These are phyloP conservation scores for Epirrhoe alternata DNA, from an alignment of 2,888 invertebrate genomes.

Conservation along the genomic window DNA sequence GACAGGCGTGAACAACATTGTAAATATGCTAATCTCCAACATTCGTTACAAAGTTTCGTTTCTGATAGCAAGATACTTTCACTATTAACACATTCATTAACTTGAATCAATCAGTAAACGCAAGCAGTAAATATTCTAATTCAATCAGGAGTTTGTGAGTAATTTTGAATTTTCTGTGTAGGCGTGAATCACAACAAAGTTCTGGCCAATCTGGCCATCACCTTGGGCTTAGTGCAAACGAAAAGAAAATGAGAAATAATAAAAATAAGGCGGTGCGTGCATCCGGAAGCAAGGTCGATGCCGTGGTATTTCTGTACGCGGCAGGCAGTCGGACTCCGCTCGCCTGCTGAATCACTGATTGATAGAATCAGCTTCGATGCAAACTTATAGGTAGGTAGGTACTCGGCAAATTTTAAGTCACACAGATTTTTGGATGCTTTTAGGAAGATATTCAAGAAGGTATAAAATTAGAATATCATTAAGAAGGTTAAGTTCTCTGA, in stretches of 20 bases:
- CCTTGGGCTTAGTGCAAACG: constrained; percentile 64
- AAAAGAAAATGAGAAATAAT: constrained; percentile 74
- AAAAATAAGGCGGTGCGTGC: constrained; percentile 76
- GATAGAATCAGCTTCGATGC: constrained; percentile 65
- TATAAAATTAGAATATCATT: not conserved
- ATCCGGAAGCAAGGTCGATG: constrained; percentile 79
- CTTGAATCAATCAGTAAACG: constrained; percentile 5
- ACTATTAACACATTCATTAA: constrained; percentile 3
- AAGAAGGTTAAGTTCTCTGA: not conserved
- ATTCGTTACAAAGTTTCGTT: constrained; percentile 13
- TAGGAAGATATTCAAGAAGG: not conserved
- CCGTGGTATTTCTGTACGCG: constrained; percentile 78
- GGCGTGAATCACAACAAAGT: constrained; percentile 30
- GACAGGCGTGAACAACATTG: constrained; percentile 32
- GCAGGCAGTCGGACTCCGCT: constrained; percentile 57
- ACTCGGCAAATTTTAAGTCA: constrained; percentile 47
- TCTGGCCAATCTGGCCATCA: constrained; percentile 64
- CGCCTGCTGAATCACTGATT: constrained; percentile 69
- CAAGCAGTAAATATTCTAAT: constrained; percentile 8
- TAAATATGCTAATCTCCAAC: constrained; percentile 25
- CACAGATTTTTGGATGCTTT: no score
- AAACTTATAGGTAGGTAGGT: constrained; percentile 51
- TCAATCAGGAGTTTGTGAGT: constrained; percentile 12
- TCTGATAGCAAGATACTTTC: constrained; percentile 20
- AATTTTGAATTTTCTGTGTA: not conserved